Conservation (phyloP, 2,113 vertebrate genomes). For the Orientallactaga bullata region DNA sequence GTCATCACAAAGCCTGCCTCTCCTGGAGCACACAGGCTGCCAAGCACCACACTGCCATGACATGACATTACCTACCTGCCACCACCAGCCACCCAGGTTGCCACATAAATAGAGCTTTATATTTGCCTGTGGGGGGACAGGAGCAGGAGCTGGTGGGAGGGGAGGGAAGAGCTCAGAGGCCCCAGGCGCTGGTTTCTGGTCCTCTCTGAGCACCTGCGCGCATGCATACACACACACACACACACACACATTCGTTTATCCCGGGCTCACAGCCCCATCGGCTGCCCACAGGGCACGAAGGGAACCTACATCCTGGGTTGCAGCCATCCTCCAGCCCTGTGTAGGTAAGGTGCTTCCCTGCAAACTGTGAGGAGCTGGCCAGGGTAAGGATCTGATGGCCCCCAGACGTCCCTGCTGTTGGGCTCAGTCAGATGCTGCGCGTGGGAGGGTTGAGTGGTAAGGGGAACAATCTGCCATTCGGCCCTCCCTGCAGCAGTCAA, state of each 20-base stretch:
- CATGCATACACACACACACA: not conserved
- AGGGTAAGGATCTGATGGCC: fast-evolving
- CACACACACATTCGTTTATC: not conserved
- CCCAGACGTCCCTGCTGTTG: not conserved
- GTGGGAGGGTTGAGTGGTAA: not conserved
- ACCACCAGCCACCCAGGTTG: fast-evolving
- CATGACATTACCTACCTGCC: not conserved
- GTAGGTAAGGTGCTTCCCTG: not conserved
- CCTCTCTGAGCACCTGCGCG: not conserved
- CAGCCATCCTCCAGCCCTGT: too few species aligned
- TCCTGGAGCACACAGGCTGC: not conserved
- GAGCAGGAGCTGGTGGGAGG: not conserved
- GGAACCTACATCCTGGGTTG: not conserved
- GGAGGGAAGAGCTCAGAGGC: conserved; percentile 40
- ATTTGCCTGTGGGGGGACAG: not conserved
- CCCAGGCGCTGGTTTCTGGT: not conserved
- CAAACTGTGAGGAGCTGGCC: too few species aligned
- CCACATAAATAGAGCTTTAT: not conserved
- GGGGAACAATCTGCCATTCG: not conserved
- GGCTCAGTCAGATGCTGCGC: not conserved
- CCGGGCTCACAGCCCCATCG: not conserved
- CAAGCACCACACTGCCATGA: not conserved
- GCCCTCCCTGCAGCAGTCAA: fast-evolving
- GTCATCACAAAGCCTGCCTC: not conserved
- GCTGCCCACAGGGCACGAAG: fast-evolving